Base-by-base conservation (phyloP, 2,888 invertebrate genomes). In the Caenorhabditis japonica region DNA sequence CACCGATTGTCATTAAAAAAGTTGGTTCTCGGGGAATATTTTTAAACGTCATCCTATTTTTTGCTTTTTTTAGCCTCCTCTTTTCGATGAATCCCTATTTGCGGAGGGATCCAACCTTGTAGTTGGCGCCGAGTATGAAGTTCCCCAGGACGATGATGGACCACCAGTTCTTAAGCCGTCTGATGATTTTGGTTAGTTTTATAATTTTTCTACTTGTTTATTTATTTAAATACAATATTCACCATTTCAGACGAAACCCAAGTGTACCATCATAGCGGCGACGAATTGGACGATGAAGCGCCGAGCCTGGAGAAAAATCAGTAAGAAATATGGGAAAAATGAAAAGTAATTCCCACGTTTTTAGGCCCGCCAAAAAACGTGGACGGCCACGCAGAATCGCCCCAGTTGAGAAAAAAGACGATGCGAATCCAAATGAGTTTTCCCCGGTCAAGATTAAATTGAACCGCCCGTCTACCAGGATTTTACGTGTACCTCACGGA, bases 221-320 rank as follows among this genome's bases (percentile, higher is more conserved):
- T 38, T 4, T 13, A n/a, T 4, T 38, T 10, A 5, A 38, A 4
- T 4, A 38, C 5, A 38, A 38, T 38, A 4, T 21, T 21, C 23
- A 43, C 12, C 5, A 21, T 3, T 4, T 2, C 27, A 12, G 46
- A 46, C 13, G 49, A 55, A 12, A n/a, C 25, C n/a, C 19, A 30
- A 21, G 43, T 8, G 4, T 43, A 43, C 12, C 33, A 30, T 8
- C 21, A 36, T 17, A 17, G 19, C 19, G 19, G 12, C 19, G 43
- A 17, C 19, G 19, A 43, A 19, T n/a, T 4, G 5, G 10, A 17
- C 19, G 43, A 8, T 25, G 36, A 43, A 21, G 34, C 51, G 10
- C 58, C 58, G 21, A 36, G 46, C 38, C 19, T 58, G 15, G 58
- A 58, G 25, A 46, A 27, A 19, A 43, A 58, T 44, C 46, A 44